Evolutionary conservation across 2,113 vertebrate species (phyloP), one percentile per base, ranked within the genome.

Genomic region (Brachionichthys hirsutus): DNA sequence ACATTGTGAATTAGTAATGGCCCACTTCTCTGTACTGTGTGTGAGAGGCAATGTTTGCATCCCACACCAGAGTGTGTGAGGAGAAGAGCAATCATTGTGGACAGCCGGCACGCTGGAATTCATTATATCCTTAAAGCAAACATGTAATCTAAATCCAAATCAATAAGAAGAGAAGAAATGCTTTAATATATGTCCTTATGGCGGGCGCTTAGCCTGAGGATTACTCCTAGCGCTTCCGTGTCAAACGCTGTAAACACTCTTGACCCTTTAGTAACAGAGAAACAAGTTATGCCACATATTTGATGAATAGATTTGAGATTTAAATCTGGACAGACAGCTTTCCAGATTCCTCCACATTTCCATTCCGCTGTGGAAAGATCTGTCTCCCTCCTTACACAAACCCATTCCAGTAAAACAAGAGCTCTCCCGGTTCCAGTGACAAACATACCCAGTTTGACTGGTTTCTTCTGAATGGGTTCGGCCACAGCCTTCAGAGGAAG

Each of bases 401-500:
- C 41, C 38, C 53, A 51, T 42, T 59, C 38, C 52, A 74, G 65
- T 77, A 67, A 83, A 67, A 65, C 43, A 54, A 81, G 70, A 74
- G 34, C 66, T 18, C 9, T 45, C 14, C 41, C 36, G 22, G 45
- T 15, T 18, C 67, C 59, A 57, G 65, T 42, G 16, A 45, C 47
- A 55, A 45, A 74, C 38, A 40, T 38, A 86, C 74, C 86, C 70
- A 63, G 87, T 87, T 75, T 62, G 68, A 85, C 86, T 71, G 70
- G 85, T 86, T 86, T 79, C 12, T 58, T 43, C 17, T 84, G 75
- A 77, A 76, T 70, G 20, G 73, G 20, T 55, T 67, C n/a, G 41
- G 36, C 0, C 19, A 63, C 60, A 62, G 56, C 47, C 34, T 71
- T 86, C 78, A 54, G 57, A 80, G 83, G 84, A 84, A 75, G 78